Base-by-base conservation (phyloP, 2,888 invertebrate genomes). In the Epirrita christyi region DNA sequence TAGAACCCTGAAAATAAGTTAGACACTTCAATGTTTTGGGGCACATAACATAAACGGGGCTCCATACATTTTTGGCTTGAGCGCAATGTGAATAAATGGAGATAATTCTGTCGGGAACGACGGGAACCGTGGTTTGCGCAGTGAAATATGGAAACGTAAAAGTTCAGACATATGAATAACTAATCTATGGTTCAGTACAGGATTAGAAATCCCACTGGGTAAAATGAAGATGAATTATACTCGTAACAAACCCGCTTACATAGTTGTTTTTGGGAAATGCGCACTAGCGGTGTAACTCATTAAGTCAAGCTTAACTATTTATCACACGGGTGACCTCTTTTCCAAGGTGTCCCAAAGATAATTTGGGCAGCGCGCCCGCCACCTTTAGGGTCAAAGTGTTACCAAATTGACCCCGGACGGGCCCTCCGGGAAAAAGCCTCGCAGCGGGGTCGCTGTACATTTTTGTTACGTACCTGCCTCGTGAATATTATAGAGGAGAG, bases 291-390 rank as follows among this genome's bases (percentile, higher is more conserved):
- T 65, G 64, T 64, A 71, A 72, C 70, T 78, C 78, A 83, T 86
- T 86, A 85, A 80, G 75, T 73, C 70, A 72, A 72, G 75, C 74
- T 83, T 76, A 79, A 81, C 78, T 81, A 84, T 86, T 85, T 76
- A 81, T 78, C 76, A 78, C 74, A 68, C 70, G 70, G 69, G 77
- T 79, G 85, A 83, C 83, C 85, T 82, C 77, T 73, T 54, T 81
- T 75, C 73, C 68, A 71, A 80, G 76, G 79, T 78, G 80, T 83
- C 80, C 81, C 80, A 72, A 76, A 84, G 80, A 84, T 84, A 84
- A 85, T 86, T 85, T 82, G 78, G 76, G 80, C 78, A 68, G 68
- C 70, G 74, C 75, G 71, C 70, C 75, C 68, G 71, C 67, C 71
- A 73, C 76, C 73, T 79, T 80, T 76, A 80, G 78, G 84, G 83